Percentiles rank a stretch among this genome's conserved stretches.
Conservation (phyloP, 2,888 invertebrate genomes). For the Drosophila meridionalis region DNA sequence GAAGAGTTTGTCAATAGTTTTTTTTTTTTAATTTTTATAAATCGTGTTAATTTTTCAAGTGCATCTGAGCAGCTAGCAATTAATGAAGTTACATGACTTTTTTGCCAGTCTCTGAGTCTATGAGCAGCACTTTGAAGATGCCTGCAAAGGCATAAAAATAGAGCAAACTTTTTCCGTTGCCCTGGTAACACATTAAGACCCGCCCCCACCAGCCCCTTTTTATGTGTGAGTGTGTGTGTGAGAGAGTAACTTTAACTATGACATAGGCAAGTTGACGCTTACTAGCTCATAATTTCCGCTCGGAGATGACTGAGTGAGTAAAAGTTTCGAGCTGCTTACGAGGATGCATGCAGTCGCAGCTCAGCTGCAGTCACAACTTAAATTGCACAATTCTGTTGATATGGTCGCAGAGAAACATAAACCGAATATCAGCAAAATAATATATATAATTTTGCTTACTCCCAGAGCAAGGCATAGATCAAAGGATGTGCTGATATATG, state of each 20-base stretch:
- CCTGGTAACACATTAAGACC: conserved; percentile 20
- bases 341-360: not conserved
- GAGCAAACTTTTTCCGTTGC: conserved; percentile 18
- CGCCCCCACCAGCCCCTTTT: not conserved
- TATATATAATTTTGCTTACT: not conserved
- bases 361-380: not conserved
- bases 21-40: not conserved
- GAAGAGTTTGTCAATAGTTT: not conserved
- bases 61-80: conserved; percentile 8
- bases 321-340: conserved; percentile 6
- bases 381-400: conserved; percentile 3
- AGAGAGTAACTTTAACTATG: conserved; percentile 22
- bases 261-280: conserved; percentile 18
- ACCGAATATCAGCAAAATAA: not conserved
- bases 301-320: conserved; percentile 18
- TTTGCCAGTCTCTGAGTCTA: conserved; percentile 8
- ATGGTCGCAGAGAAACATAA: not conserved
- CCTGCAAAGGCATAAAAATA: not conserved
- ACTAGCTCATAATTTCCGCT: conserved; percentile 52
- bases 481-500: not conserved
- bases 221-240: not conserved
- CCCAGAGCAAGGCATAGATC: not conserved
- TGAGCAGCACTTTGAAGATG: conserved; percentile 1
- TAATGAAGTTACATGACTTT: conserved; percentile 22
- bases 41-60: not conserved